phyloP scores from a whole-genome alignment of 35 echinoderm and acorn worm genomes.

The Ophiothrix spiculata region DNA sequence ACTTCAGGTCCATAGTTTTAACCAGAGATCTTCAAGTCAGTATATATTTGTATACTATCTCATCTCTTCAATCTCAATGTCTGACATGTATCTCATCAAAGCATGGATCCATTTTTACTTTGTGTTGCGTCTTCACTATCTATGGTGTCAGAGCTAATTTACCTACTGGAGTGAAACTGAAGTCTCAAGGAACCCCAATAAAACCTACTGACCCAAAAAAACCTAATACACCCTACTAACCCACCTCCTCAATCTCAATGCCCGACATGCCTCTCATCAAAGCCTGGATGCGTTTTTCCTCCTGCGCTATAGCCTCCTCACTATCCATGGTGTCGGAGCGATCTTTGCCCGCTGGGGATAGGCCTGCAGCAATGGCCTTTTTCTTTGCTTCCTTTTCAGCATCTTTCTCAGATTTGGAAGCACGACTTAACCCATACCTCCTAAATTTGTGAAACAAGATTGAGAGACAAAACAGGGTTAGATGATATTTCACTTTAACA shows the following conservation, averaged over 20 bases:
- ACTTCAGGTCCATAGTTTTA: no score
- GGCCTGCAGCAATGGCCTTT: constrained; percentile 66
- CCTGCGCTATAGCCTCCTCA: constrained; percentile 54
- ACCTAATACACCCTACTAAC: constrained; percentile 62
- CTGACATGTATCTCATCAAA: constrained; percentile 80
- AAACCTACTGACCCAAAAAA: constrained; percentile 58
- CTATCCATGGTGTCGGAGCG: constrained; percentile 36
- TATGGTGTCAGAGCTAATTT: constrained; percentile 27
- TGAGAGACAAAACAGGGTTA: no score
- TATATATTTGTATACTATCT: no score
- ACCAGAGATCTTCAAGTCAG: no score
- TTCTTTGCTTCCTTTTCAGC: constrained; percentile 74
- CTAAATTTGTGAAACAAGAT: constrained; percentile 38
- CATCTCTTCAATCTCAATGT: constrained; percentile 76
- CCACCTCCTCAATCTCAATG: constrained; percentile 80
- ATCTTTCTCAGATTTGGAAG: constrained; percentile 75
- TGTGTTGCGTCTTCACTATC: constrained; percentile 60
- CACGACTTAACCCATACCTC: constrained; percentile 62
- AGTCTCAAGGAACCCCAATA: constrained; percentile 61
- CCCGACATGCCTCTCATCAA: constrained; percentile 87
- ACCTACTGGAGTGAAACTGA: constrained; percentile 20
- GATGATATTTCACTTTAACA: no score
- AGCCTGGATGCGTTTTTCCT: constrained; percentile 87
- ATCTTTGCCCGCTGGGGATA: constrained; percentile 26
- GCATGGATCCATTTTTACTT: constrained; percentile 89